A percentile compares a stretch with the other conserved stretches of the same genome.
Evolutionary conservation across 2,113 vertebrate species (phyloP).

Genomic region (Rafetus swinhoei): DNA sequence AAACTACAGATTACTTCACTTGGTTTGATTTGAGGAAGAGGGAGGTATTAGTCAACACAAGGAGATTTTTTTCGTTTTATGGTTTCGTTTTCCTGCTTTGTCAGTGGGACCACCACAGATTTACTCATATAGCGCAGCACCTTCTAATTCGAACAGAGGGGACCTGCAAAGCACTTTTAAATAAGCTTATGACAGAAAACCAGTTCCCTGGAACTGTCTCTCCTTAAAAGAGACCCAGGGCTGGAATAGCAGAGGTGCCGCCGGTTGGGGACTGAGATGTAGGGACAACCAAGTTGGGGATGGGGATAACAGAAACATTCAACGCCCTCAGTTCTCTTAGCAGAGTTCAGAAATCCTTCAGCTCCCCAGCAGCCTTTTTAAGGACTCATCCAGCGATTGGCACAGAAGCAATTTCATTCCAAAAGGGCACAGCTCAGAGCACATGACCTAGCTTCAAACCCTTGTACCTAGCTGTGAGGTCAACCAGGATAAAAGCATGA

Average conservation of each 20-base stretch:
- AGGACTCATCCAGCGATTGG: neutral
- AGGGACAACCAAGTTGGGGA: neutral
- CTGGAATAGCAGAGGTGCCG: neutral
- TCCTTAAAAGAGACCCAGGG: neutral
- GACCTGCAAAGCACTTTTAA: neutral
- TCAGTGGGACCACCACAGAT: neutral
- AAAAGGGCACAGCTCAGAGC: neutral
- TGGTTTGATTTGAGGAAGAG: neutral
- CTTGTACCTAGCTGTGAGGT: neutral
- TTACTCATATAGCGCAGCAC: neutral
- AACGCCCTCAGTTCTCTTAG: neutral
- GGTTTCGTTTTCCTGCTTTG: neutral
- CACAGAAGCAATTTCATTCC: neutral
- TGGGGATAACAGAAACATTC: neutral
- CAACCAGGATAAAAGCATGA: neutral
- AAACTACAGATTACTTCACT: neutral
- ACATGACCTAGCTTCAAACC: neutral
- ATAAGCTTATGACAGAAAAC: neutral
- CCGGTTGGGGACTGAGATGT: slow-evolving; percentile 26
- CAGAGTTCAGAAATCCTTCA: neutral
- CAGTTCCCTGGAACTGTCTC: neutral
- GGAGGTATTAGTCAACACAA: neutral
- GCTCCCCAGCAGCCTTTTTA: neutral
- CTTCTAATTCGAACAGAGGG: neutral
- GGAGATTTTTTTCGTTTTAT: neutral